Base-by-base conservation (phyloP, 2,888 invertebrate species). In the Lasioglossum oenotherae region DNA sequence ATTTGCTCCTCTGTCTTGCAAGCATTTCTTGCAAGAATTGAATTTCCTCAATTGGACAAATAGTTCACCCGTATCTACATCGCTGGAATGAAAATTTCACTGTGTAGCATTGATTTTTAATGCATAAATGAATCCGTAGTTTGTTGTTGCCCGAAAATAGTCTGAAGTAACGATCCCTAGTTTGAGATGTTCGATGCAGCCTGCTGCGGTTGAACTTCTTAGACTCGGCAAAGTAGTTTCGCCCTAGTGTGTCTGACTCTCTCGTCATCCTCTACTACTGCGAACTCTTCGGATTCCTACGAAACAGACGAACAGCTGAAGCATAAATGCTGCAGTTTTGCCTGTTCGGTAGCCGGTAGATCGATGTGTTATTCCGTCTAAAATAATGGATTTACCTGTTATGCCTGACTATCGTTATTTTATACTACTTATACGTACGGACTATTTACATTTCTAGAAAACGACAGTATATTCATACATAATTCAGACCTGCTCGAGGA, bases 151-250 rank as follows among this genome's bases (percentile, higher is more conserved):
- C 31, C 16, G 8, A 35, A 67, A 67, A 67, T 8, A 35, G 19
- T 19, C 8, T 10, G 2, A 12, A 27, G 27, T 0, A 4, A 14
- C 14, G n/a, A 60, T 8, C 16, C 6, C 19, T 35, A 19, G 67
- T 8, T 35, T 6, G 35, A 67, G 6, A 16, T 67, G 64, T 67
- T 16, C 69, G 57, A 12, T 38, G 49, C 31, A 41, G 23, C 64
- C 67, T n/a, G 72, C 67, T n/a, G 72, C 31, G 23, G 64, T 44
- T 16, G 27, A 69, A 27, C 74, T 75, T 53, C 57, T 41, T 71
- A 41, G 80, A 64, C 78, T 69, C 41, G 12, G 57, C 72, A 38
- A 77, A 79, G 53, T 75, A 64, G 83, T 67, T 85, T 85, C 76
- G 49, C 67, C 74, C 74, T 41, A 76, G 76, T 85, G 86, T 35